Conservation (phyloP, 1,140 invertebrate genomes). For the roundworm (Caenorhabditis elegans) region WBcel235 BX284606.5:11168001-11168500, state of each 20-base stretch:
- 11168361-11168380: conserved; percentile 28
- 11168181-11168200: too few relatives aligned
- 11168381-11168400: conserved; percentile 37
- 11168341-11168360: not conserved
- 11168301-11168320: too few relatives aligned
- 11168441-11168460: conserved; percentile 43
- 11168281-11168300: too few relatives aligned
- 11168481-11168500: not conserved
- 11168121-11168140: too few relatives aligned
- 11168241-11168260: too few relatives aligned
- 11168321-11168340: not conserved
- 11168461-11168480: not conserved
- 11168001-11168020: not conserved
- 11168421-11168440: conserved; percentile 46
- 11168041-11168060: conserved; percentile 31
- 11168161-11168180: too few relatives aligned
- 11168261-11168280: too few relatives aligned
- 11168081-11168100: not conserved
- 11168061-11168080: not conserved
- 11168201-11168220: too few relatives aligned
- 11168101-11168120: not conserved
- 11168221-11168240: too few relatives aligned
- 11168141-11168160: too few relatives aligned
- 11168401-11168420: conserved; percentile 37
- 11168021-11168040: conserved; percentile 1